Conservation (phyloP, 2,113 vertebrate species). For the Dendropsophus ebraccatus region DNA sequence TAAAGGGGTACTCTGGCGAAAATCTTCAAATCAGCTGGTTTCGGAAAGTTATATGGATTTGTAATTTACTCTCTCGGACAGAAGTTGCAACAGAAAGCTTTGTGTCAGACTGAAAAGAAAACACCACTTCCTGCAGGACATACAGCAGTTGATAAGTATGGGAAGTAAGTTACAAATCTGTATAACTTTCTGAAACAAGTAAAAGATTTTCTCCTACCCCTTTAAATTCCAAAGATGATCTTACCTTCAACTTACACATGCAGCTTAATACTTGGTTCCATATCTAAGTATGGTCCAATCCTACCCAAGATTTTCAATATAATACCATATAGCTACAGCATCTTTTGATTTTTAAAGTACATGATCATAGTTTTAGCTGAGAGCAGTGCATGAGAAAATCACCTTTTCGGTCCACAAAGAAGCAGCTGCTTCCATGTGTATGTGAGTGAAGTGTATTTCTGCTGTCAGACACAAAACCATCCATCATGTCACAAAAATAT, state of each 20-base stretch:
- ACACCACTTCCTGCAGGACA: too few species aligned
- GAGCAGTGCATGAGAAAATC: slow-evolving; percentile 50
- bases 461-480: slow-evolving; percentile 32
- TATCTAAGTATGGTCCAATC: neutral
- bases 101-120: too few species aligned
- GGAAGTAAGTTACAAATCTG: too few species aligned
- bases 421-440: slow-evolving; percentile 44
- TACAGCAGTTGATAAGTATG: too few species aligned
- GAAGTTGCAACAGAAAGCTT: too few species aligned
- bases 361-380: slow-evolving; percentile 22
- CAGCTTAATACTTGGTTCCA: neutral
- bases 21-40: too few species aligned
- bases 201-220: too few species aligned
- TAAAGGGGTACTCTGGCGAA: too few species aligned
- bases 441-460: slow-evolving; percentile 44
- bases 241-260: neutral
- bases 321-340: neutral
- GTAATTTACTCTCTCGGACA: too few species aligned
- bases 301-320: neutral
- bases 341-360: neutral
- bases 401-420: slow-evolving; percentile 19
- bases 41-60: too few species aligned
- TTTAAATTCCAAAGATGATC: too few species aligned
- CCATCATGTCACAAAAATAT: slow-evolving; percentile 34
- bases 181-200: too few species aligned